These are phyloP conservation scores for Ameiurus melas DNA, from an alignment of 2,113 vertebrate genomes.

Conservation along the genomic window DNA sequence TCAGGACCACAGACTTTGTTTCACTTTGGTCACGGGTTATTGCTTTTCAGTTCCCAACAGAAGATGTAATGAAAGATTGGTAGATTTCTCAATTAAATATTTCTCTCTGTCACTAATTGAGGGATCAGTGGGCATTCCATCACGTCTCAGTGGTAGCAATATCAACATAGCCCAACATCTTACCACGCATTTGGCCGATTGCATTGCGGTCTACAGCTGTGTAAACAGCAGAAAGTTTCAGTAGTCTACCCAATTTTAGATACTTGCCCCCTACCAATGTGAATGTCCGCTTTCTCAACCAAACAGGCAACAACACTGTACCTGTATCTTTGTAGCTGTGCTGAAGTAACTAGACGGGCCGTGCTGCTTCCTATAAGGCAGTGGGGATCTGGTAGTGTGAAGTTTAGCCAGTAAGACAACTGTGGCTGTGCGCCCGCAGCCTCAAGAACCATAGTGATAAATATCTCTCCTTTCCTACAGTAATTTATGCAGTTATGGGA, in stretches of 20 bases:
- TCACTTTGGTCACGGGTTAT: constrained; percentile 33
- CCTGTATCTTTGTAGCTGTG: constrained; percentile 41
- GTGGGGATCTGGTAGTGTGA: constrained; percentile 19
- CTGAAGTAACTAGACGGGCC: constrained; percentile 28
- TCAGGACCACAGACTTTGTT: constrained; percentile 20
- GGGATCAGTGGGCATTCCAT: constrained; percentile 37
- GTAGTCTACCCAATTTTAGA: constrained; percentile 45
- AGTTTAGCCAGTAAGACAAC: constrained; percentile 28
- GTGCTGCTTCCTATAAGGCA: constrained; percentile 22
- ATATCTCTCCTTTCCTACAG: constrained; percentile 47
- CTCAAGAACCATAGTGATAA: constrained; percentile 33
- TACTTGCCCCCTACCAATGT: constrained; percentile 34
- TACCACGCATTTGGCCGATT: constrained; percentile 37
- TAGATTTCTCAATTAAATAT: constrained; percentile 45
- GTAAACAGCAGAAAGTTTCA: constrained; percentile 44
- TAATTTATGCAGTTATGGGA: constrained; percentile 56
- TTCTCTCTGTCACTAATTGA: constrained; percentile 45
- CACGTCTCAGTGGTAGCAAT: constrained; percentile 50
- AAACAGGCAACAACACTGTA: constrained; percentile 20
- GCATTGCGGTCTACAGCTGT: constrained; percentile 47
- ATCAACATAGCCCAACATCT: constrained; percentile 44
- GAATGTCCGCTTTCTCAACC: constrained; percentile 30
- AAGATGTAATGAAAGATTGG: constrained; percentile 47
- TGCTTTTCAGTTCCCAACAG: constrained; percentile 40
- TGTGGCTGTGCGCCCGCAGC: constrained; percentile 35